These are phyloP conservation scores for Solenodon paradoxus DNA, from an alignment of 2,113 vertebrate genomes.

Conservation along the genomic window DNA sequence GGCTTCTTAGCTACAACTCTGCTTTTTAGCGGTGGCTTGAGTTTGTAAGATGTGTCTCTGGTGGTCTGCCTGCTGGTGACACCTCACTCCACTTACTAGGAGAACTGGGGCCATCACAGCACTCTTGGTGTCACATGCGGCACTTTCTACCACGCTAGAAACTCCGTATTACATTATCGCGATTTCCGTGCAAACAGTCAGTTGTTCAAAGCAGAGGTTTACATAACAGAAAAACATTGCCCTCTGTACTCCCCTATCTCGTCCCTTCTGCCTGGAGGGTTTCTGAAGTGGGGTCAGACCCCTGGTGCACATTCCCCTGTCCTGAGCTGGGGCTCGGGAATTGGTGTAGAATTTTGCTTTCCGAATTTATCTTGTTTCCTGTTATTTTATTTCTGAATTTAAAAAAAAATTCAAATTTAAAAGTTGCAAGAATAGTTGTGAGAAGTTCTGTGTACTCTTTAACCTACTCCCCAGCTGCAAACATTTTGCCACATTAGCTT, in stretches of 20 bases:
- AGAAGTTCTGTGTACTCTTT: background rate
- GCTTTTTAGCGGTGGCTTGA: background rate
- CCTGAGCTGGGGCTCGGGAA: background rate
- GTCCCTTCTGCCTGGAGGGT: background rate
- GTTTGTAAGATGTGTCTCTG: too few species aligned
- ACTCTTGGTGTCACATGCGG: background rate
- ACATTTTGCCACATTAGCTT: background rate
- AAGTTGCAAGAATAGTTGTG: background rate
- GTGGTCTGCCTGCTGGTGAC: too few species aligned
- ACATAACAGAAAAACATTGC: background rate
- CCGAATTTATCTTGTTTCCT: conserved; percentile 15
- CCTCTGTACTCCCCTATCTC: too few species aligned
- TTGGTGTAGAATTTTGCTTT: background rate
- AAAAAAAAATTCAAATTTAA: conserved; percentile 4
- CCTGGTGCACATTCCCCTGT: background rate
- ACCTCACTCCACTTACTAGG: too few species aligned
- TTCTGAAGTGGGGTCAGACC: background rate
- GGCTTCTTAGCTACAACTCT: background rate
- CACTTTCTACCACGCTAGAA: background rate
- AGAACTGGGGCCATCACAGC: too few species aligned
- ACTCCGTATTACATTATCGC: background rate
- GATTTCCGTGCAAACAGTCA: background rate
- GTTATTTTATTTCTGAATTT: background rate
- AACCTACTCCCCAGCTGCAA: background rate
- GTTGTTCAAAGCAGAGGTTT: background rate